A percentile compares a stretch with the other conserved stretches of the same genome.
Evolutionary conservation across 35 echinoderm and acorn worm genomes (phyloP).

Genomic region (Apostichopus japonicus): DNA sequence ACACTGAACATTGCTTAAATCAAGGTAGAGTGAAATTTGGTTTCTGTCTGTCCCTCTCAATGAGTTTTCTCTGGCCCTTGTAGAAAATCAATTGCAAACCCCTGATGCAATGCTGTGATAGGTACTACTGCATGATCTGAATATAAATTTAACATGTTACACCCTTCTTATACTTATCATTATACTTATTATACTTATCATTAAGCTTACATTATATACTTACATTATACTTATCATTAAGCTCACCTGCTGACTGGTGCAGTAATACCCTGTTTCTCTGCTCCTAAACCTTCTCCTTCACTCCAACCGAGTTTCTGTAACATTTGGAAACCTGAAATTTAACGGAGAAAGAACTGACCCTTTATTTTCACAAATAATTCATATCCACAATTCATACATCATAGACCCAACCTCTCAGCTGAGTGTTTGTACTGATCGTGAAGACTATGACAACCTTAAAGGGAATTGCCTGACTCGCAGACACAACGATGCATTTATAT

Average conservation of each 20-base stretch:
- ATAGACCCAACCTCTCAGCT: neutral
- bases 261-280: slow-evolving; percentile 84
- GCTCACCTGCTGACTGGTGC: slow-evolving; percentile 87
- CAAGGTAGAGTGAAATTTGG: no score
- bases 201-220: slow-evolving; percentile 66
- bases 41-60: no score
- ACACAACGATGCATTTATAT: no score
- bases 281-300: slow-evolving; percentile 91
- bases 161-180: neutral
- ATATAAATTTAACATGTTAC: no score
- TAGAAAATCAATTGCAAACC: no score
- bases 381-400: neutral
- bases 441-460: no score
- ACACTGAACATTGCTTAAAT: no score
- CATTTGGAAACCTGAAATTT: slow-evolving; percentile 88
- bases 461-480: no score
- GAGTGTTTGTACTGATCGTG: neutral
- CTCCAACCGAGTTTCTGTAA: slow-evolving; percentile 94
- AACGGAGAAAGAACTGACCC: neutral
- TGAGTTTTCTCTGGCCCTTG: no score
- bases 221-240: neutral
- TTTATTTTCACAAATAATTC: neutral
- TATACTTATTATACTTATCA: neutral
- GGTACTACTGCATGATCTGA: no score
- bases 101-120: no score